Conservation (phyloP, 2,797 vertebrate genomes). For the Phoebastria nigripes region DNA sequence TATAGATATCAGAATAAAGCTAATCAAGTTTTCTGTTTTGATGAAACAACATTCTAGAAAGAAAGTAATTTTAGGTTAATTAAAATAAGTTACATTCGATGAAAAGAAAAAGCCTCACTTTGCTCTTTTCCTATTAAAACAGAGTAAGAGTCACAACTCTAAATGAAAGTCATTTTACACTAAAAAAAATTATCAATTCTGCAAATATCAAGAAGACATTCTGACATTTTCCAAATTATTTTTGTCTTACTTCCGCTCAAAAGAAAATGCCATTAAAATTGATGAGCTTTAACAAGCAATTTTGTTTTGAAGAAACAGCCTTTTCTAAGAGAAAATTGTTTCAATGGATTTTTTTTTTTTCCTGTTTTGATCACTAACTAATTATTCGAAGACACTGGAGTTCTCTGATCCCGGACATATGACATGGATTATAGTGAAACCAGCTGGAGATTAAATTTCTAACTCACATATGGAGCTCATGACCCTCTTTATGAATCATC, state of each 20-base stretch:
- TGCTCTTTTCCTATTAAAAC: not conserved
- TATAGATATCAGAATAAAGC: not conserved
- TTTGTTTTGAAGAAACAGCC: conserved; percentile 27
- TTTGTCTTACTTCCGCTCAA: not conserved
- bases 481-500: conserved; percentile 65
- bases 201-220: not conserved
- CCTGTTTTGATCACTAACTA: conserved; percentile 49
- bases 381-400: conserved; percentile 31
- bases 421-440: conserved; percentile 57
- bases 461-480: conserved; percentile 57
- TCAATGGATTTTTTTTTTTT: not conserved
- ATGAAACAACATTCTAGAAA: not conserved
- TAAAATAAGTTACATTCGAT: not conserved
- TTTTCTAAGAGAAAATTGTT: conserved; percentile 30
- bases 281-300: conserved; percentile 18
- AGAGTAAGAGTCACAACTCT: not conserved
- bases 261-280: conserved; percentile 24
- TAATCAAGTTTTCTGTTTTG: conserved; percentile 12
- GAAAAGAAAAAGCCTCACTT: not conserved
- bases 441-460: conserved; percentile 62
- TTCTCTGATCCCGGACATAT: conserved; percentile 51
- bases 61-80: not conserved
- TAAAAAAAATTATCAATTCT: not conserved
- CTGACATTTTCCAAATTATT: conserved; percentile 30
- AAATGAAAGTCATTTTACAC: not conserved